These are phyloP conservation scores for Diplodus puntazzo DNA, from an alignment of 2,797 vertebrate genomes.

Conservation along the genomic window DNA sequence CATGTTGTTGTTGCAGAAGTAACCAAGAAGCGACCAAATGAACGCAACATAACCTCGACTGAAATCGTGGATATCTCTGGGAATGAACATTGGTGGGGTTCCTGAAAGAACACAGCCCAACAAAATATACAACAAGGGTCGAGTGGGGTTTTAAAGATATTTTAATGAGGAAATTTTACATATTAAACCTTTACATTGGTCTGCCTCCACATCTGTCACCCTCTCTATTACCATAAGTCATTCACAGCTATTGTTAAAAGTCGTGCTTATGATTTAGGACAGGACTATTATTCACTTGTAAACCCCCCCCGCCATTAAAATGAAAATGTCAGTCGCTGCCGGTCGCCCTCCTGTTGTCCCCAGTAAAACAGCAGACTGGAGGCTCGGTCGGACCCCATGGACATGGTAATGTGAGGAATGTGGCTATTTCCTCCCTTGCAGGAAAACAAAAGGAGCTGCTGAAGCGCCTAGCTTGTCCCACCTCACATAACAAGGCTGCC, in stretches of 20 bases:
- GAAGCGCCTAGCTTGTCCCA: constrained; percentile 76
- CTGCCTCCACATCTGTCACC: constrained; percentile 4
- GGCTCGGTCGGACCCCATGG: constrained; percentile 80
- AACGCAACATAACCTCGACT: too few relatives aligned
- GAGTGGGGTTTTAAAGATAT: too few relatives aligned
- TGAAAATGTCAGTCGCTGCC: constrained; percentile 56
- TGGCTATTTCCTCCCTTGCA: constrained; percentile 87
- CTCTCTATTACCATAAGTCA: constrained; percentile 22
- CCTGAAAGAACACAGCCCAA: too few relatives aligned
- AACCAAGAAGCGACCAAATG: too few relatives aligned
- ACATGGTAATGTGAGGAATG: constrained; percentile 91
- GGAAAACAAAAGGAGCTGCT: constrained; percentile 85
- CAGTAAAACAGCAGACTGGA: constrained; percentile 71
- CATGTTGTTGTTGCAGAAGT: too few relatives aligned
- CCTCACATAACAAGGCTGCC: constrained; percentile 68
- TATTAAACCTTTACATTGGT: too few relatives aligned
- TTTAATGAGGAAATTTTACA: too few relatives aligned
- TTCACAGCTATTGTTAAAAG: constrained; percentile 34
- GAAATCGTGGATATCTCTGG: too few relatives aligned
- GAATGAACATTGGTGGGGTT: too few relatives aligned
- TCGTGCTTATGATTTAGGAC: constrained; percentile 48
- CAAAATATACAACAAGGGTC: too few relatives aligned
- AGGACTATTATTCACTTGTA: constrained; percentile 68
- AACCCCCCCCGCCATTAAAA: constrained; percentile 55
- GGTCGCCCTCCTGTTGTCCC: constrained; percentile 55